These are phyloP conservation scores for Aleiodes alternator DNA, from an alignment of 2,888 invertebrate species.

Conservation along the genomic window DNA sequence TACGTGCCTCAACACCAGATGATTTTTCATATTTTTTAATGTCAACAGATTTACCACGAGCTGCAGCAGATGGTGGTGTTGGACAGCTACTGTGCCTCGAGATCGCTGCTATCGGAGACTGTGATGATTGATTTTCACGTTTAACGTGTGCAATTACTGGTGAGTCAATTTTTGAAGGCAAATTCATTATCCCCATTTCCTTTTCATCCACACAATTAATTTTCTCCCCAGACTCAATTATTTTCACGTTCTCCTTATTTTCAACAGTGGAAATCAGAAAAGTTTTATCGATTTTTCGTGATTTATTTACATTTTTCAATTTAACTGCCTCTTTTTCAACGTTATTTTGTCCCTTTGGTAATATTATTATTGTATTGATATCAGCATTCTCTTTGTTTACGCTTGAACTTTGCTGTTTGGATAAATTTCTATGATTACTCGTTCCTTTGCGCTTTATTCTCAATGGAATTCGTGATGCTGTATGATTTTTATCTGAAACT, in stretches of 20 bases:
- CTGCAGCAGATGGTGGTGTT: background rate
- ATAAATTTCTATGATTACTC: no score
- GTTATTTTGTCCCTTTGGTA: background rate
- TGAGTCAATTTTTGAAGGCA: background rate
- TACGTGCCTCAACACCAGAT: background rate
- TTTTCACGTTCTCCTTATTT: background rate
- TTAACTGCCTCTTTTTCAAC: no score
- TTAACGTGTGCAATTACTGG: background rate
- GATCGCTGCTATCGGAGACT: conserved; percentile 1
- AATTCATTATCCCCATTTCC: background rate
- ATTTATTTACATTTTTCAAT: background rate
- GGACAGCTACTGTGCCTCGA: background rate
- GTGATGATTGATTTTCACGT: conserved; percentile 11
- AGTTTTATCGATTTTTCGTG: conserved; percentile 19
- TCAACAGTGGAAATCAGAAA: background rate
- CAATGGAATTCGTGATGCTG: background rate
- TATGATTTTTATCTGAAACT: background rate
- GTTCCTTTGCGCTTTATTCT: background rate
- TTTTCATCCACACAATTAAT: background rate
- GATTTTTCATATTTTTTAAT: conserved; percentile 4
- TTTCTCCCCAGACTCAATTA: background rate
- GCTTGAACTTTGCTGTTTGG: background rate
- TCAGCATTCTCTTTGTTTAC: background rate
- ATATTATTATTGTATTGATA: background rate
- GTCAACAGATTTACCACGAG: background rate